Evolutionary conservation across 92 coral and sea anemone genomes (phyloP).

Genomic region (Siderastrea siderea): DNA sequence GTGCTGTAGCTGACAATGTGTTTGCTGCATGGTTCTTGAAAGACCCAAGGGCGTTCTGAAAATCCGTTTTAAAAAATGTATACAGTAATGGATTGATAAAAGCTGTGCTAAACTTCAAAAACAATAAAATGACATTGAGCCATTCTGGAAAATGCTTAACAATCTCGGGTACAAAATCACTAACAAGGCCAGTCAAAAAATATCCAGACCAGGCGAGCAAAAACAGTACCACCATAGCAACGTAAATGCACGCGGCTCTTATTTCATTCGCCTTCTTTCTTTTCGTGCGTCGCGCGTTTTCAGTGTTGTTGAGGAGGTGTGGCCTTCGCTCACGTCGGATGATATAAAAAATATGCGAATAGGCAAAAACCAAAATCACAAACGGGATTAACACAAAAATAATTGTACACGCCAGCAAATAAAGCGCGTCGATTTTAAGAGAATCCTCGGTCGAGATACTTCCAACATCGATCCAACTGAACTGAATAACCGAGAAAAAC

Average conservation of each 20-base stretch:
- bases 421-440: slow-evolving; percentile 27
- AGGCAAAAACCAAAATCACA: slow-evolving; percentile 47
- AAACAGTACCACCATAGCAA: slow-evolving; percentile 61
- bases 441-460: background rate
- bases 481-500: slow-evolving; percentile 56
- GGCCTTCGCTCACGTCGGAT: slow-evolving; percentile 60
- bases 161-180: slow-evolving; percentile 23
- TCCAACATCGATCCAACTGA: slow-evolving; percentile 46
- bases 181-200: slow-evolving; percentile 33
- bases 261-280: slow-evolving; percentile 63
- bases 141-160: slow-evolving; percentile 24
- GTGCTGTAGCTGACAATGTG: background rate
- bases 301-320: slow-evolving; percentile 26
- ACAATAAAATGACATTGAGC: slow-evolving; percentile 31
- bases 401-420: slow-evolving; percentile 48
- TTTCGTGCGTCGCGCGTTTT: slow-evolving; percentile 13
- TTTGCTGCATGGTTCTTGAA: background rate
- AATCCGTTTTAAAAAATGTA: slow-evolving; percentile 60
- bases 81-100: slow-evolving; percentile 61
- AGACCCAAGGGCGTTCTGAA: slow-evolving; percentile 54
- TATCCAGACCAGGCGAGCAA: slow-evolving; percentile 73
- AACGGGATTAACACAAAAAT: slow-evolving; percentile 64
- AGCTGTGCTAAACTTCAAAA: slow-evolving; percentile 71
- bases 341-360: slow-evolving; percentile 60
- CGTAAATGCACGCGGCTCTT: slow-evolving; percentile 60